Evolutionary conservation across 2,113 vertebrate species (phyloP).

Genomic region (Phaetusa simplex): DNA sequence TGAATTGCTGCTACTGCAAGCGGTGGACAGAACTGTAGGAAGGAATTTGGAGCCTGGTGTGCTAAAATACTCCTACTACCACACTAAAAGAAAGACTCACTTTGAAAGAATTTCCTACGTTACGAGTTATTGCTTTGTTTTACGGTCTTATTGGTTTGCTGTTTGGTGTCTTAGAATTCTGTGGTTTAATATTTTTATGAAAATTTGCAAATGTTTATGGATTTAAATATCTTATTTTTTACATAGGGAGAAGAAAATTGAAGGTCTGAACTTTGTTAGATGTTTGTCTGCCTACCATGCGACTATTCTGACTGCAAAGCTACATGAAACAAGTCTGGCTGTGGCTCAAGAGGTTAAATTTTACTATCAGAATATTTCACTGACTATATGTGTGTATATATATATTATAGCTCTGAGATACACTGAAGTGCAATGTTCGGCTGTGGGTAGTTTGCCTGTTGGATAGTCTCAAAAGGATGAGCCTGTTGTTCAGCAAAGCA

Average conservation of each 20-base stretch:
- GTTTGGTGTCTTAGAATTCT: neutral
- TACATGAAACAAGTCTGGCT: slow-evolving; percentile 88
- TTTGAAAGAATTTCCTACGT: neutral
- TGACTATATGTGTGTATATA: neutral
- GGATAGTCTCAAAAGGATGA: neutral
- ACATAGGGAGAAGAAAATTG: slow-evolving; percentile 94
- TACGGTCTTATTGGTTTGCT: neutral
- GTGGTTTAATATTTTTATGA: accelerated
- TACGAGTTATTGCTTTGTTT: neutral
- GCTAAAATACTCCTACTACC: neutral
- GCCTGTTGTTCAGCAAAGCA: neutral
- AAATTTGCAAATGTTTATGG: neutral
- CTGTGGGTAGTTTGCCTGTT: neutral
- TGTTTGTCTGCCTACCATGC: slow-evolving; percentile 86
- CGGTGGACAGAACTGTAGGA: neutral
- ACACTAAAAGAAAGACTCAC: neutral
- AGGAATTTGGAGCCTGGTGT: neutral
- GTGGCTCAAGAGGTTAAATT: slow-evolving; percentile 89
- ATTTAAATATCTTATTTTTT: neutral
- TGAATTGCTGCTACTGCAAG: accelerated
- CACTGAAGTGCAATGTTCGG: neutral
- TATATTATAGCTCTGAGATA: neutral
- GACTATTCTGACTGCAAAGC: slow-evolving; percentile 77
- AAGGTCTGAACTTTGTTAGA: slow-evolving; percentile 85
- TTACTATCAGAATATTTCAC: neutral